Base-by-base conservation (phyloP, 2,797 vertebrate genomes). In the Typhlichthys eigenmanni region DNA sequence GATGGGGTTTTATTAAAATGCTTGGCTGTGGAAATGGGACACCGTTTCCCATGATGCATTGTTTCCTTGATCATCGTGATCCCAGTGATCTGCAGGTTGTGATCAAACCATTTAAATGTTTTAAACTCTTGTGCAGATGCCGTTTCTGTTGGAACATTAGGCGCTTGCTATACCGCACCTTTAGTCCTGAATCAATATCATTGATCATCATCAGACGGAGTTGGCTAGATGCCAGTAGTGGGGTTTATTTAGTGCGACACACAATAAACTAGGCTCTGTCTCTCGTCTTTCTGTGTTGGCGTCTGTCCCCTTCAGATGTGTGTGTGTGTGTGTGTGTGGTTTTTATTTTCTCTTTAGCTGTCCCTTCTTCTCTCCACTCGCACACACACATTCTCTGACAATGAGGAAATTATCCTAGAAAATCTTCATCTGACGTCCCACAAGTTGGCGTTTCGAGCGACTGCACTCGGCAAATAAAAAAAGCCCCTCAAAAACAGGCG, bases 401-500 rank as follows among this genome's bases (percentile, higher is more conserved):
- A 7, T 1, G 58, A 7, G 62, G 72, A 86, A 85, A 80, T 81
- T 57, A 72, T 84, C 75, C 49, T n/a, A 47, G 71, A 66, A 71
- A 74, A 63, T 54, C 55, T 64, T 77, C 79, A 75, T 85, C 71
- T 83, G 81, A 85, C 68, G 79, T 85, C 77, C 56, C 57, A 67
- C 61, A 89, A 88, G 86, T 91, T 88, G 80, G 78, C 50, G 81
- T 89, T 91, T 90, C 89, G 60, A 88, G 64, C 80, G 81, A 90
- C 82, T 91, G 91, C 82, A 62, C 84, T 69, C 68, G 34, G 78
- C 85, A 90, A 90, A 92, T 89, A 76, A 74, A 75, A 87, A 79
- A 69, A 46, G 5, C 24, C 24, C 24, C 24, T 24, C 24, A 85
- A 88, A 60, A 64, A 82, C 60, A 78, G 64, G 38, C 5, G 0